Base-by-base conservation (phyloP, 2,797 vertebrate genomes). In the Ctenochaetus hawaiiensis region DNA sequence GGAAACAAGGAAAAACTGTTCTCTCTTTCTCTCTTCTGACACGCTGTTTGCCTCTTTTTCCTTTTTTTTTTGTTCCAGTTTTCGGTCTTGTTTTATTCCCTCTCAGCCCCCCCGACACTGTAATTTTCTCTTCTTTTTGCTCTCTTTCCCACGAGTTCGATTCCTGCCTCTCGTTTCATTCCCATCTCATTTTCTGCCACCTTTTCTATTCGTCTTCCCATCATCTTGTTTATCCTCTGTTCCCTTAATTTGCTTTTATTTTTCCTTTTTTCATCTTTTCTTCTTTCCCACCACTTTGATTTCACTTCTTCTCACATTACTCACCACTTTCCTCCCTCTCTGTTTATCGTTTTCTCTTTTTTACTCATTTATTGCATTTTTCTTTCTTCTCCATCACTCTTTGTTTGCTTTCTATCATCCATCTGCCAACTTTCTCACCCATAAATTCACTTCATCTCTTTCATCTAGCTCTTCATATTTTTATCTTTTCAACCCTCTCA, bases 1-100 rank as follows among this genome's bases (percentile, higher is more conserved):
- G 84, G 71, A 87, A 26, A 81, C 80, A 74, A 84, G 80, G 80
- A 86, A 84, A 86, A 91, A 82, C 75, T 90, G 83, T 87, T 75
- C 71, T 75, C 75, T 70, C 49, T 18, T 18, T 39, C 64, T 67
- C 65, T 9, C 45, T 71, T 26, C 26, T 26, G 26, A 26, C 26
- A 26, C 2, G 26, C 26, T 26, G 26, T 26, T 26, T 26, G 26
- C 26, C 26, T 26, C 26, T 39, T 64, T 75, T 74, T 51, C 41
- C 63, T 54, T 17, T 67, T 54, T 17, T 68, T 49, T 17, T 18
- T 52, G 8, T 59, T 51, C 58, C 67, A 54, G 52, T 63, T 66
- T 73, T 18, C 4, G 51, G 52, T 20, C 51, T 49, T 23, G 18
- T 67, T 62, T 58, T 34, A 49, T 63, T 69, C 69, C 67, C 56